Conservation (phyloP, 2,113 vertebrate species). For the Geococcyx californianus region DNA sequence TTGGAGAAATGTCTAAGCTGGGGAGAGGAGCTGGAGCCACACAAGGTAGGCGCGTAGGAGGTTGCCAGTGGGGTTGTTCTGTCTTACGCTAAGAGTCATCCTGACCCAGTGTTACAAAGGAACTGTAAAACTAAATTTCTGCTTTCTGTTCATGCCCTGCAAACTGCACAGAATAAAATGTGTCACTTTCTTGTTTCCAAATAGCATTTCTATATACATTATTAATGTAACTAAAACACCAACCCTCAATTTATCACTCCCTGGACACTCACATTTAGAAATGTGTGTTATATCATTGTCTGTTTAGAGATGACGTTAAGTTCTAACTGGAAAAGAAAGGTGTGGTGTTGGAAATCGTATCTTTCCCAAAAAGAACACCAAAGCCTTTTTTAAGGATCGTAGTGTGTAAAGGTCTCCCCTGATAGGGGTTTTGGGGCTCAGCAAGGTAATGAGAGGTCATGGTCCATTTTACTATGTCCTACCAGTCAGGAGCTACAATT, state of each 20-base stretch:
- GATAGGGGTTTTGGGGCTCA: neutral
- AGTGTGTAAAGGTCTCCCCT: neutral
- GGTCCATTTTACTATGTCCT: neutral
- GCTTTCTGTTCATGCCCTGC: conserved; percentile 15
- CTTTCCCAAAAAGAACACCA: neutral
- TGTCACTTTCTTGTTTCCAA: conserved; percentile 47
- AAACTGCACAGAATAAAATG: neutral
- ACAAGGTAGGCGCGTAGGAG: conserved; percentile 17
- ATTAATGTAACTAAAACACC: conserved; percentile 60
- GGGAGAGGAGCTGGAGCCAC: conserved; percentile 31
- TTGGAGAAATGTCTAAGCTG: conserved; percentile 20
- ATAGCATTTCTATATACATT: conserved; percentile 51
- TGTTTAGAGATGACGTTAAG: conserved; percentile 55
- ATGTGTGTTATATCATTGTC: conserved; percentile 44
- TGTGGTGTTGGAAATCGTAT: neutral
- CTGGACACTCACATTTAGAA: neutral
- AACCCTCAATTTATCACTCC: conserved; percentile 61
- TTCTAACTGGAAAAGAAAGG: conserved; percentile 15
- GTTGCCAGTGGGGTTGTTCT: conserved; percentile 31
- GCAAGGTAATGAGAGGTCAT: neutral
- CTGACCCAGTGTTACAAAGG: conserved; percentile 2
- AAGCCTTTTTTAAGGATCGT: neutral
- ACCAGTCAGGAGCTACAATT: neutral
- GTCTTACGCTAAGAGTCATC: conserved; percentile 18
- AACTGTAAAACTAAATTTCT: conserved; percentile 1